These are phyloP conservation scores for Protonibea diacanthus DNA, from an alignment of 2,797 vertebrate species.

Conservation along the genomic window DNA sequence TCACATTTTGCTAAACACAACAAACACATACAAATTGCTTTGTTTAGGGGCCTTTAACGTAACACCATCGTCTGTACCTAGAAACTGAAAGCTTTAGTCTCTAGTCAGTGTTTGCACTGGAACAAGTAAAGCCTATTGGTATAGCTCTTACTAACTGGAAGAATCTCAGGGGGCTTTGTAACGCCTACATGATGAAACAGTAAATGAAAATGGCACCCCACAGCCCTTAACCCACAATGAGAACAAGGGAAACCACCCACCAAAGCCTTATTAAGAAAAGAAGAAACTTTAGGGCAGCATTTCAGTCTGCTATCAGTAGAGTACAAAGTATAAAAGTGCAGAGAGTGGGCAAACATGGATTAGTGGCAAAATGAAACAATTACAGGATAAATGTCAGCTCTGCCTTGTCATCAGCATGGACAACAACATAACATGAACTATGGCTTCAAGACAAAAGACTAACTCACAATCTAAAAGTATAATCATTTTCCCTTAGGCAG, in stretches of 20 bases:
- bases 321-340: slow-evolving; percentile 29
- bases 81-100: slow-evolving; percentile 33
- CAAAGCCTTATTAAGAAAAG: slow-evolving; percentile 49
- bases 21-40: not conserved
- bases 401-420: not conserved
- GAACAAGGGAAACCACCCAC: slow-evolving; percentile 59
- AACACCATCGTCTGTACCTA: not conserved
- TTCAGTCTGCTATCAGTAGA: slow-evolving; percentile 9
- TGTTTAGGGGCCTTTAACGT: slow-evolving; percentile 5
- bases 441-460: not conserved
- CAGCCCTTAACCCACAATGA: slow-evolving; percentile 47
- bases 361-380: slow-evolving; percentile 12
- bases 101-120: slow-evolving; percentile 3
- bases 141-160: slow-evolving; percentile 23
- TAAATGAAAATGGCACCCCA: slow-evolving; percentile 56
- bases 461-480: not conserved
- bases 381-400: slow-evolving; percentile 9
- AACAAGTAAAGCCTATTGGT: slow-evolving; percentile 18
- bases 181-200: slow-evolving; percentile 66
- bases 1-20: slow-evolving; percentile 5
- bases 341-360: slow-evolving; percentile 11
- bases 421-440: not conserved
- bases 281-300: slow-evolving; percentile 38
- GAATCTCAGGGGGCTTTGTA: slow-evolving; percentile 49
- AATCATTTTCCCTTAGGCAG: not conserved